phyloP scores from a whole-genome alignment of 2,888 invertebrate species.

The Conomelus anceps region DNA sequence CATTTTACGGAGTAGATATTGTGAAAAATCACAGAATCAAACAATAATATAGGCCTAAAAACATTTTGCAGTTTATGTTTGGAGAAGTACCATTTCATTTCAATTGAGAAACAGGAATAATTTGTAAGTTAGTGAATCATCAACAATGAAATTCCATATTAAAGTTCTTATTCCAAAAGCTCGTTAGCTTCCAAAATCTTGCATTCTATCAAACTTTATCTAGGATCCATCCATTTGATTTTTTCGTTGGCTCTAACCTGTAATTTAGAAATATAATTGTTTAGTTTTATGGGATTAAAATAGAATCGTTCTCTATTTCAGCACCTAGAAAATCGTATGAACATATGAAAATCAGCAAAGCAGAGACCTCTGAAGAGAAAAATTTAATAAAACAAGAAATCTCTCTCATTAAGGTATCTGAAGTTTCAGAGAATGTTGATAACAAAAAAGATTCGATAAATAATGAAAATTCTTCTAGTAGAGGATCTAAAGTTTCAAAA shows the following conservation, averaged over 20 bases:
- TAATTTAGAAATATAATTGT: not conserved
- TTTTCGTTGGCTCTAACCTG: not conserved
- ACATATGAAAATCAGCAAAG: not conserved
- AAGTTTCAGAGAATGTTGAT: not conserved
- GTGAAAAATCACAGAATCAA: too few relatives aligned
- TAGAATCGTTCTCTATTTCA: not conserved
- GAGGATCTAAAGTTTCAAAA: not conserved
- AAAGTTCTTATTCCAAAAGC: too few relatives aligned
- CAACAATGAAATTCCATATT: too few relatives aligned
- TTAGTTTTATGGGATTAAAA: too few relatives aligned
- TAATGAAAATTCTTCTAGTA: not conserved
- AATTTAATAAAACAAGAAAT: not conserved
- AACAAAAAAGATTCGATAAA: not conserved
- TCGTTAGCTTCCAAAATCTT: too few relatives aligned
- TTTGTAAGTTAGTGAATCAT: too few relatives aligned
- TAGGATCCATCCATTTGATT: not conserved
- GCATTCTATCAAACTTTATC: too few relatives aligned
- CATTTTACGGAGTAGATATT: too few relatives aligned
- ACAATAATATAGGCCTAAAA: too few relatives aligned
- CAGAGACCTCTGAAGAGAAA: not conserved
- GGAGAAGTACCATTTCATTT: too few relatives aligned
- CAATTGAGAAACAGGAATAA: too few relatives aligned
- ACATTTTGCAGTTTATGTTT: too few relatives aligned
- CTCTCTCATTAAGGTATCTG: not conserved
- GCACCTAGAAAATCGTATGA: not conserved